Evolutionary conservation across 2,888 invertebrate genomes (phyloP), one percentile per base, ranked within the genome.

Genomic region (Acronicta aceris): DNA sequence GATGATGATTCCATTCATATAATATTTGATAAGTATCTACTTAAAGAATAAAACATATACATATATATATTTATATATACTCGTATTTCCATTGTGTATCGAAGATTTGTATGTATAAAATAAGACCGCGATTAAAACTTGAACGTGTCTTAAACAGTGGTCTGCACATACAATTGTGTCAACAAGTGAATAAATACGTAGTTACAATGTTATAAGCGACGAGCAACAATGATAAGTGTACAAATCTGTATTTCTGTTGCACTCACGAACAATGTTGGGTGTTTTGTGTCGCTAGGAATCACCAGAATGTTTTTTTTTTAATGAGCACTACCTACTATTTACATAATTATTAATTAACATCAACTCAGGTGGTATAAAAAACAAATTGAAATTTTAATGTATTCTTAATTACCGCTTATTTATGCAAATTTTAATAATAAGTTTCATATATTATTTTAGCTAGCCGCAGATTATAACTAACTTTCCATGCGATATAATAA

Each of bases 131-230:
- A 36, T 13, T 33, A 16, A 36, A 46, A 30, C 55, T 59, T 41
- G 5, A 40, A 40, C 41, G 5, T 42, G 40, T 46, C 42, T 59
- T 33, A 38, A 55, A 49, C 41, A 46, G 38, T 15, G 36, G 6
- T 4, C 21, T 41, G 15, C 40, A 33, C 15, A 45, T 55, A 53
- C 63, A 62, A 38, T 71, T 67, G 56, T 57, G 42, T 16, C 54
- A 67, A 67, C 64, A 72, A 47, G 16, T 56, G 48, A 61, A 33
- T 36, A 65, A n/a, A 53, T 59, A 33, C 55, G 54, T n/a, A 49
- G 49, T 58, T 15, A 71, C 41, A 62, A 53, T 50, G 40, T 49
- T 38, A 2, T 53, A 21, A 48, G 38, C 52, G 54, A 36, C 46
- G 21, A 17, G 25, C 41, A 48, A 72, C 50, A 59, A 54, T 54